These are phyloP conservation scores for Carposina sasakii DNA, from an alignment of 1,140 invertebrate species.

Conservation along the genomic window DNA sequence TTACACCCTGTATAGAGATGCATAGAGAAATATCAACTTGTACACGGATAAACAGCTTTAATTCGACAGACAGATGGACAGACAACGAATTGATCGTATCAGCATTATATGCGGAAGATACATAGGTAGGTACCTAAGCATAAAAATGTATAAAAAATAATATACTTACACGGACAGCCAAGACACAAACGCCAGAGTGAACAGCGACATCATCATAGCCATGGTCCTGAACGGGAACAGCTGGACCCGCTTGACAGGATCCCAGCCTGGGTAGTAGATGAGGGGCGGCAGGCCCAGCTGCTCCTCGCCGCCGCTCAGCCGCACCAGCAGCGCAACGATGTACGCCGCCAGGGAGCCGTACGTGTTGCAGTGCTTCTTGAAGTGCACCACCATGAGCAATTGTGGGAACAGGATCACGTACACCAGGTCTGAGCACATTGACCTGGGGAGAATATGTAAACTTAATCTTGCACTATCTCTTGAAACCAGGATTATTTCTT, in stretches of 20 bases:
- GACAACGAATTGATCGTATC: too few relatives aligned
- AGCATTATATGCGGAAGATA: too few relatives aligned
- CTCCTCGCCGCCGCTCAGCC: constrained; percentile 89
- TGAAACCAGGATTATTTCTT: too few relatives aligned
- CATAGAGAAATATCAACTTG: too few relatives aligned
- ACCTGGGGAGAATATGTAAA: constrained; percentile 78
- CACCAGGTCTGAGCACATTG: constrained; percentile 97
- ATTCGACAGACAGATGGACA: too few relatives aligned
- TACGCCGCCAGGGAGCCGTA: constrained; percentile 96
- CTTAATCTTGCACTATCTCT: too few relatives aligned
- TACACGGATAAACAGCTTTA: too few relatives aligned
- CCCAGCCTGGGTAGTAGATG: constrained; percentile 91
- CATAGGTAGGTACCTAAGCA: too few relatives aligned
- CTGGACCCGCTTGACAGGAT: constrained; percentile 80
- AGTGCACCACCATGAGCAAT: constrained; percentile 97
- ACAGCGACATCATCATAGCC: constrained; percentile 88
- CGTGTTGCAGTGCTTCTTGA: constrained; percentile 94
- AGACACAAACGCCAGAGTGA: constrained; percentile 84
- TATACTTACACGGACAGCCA: constrained; percentile 81
- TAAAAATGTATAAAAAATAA: too few relatives aligned
- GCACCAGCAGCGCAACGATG: constrained; percentile 89
- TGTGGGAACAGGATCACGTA: constrained; percentile 99
- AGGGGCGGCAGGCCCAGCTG: constrained; percentile 86
- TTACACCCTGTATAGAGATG: too few relatives aligned
- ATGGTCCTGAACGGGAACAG: constrained; percentile 93